Conservation (phyloP, 2,888 invertebrate species). For the Callinectes sapidus region DNA sequence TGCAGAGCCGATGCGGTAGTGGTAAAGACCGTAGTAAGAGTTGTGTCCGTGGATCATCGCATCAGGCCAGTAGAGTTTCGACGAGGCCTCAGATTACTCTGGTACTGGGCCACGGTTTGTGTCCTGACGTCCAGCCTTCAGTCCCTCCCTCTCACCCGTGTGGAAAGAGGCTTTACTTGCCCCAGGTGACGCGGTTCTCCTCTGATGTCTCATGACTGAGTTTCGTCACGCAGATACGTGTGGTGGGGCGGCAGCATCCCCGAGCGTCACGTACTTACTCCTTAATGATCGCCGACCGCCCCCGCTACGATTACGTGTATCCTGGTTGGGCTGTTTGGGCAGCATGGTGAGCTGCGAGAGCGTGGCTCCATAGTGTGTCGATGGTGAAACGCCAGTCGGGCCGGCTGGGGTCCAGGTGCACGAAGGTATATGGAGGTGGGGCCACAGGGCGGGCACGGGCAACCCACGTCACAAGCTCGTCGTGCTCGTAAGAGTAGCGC, state of each 20-base stretch:
- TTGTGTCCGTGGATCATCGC: too few relatives aligned
- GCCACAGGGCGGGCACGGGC: neutral
- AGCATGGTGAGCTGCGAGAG: constrained; percentile 40
- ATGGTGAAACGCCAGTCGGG: constrained; percentile 60
- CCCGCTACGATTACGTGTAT: neutral
- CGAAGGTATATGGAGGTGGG: constrained; percentile 66
- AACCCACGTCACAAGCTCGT: constrained; percentile 61
- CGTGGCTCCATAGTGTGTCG: constrained; percentile 54
- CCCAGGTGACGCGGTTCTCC: neutral
- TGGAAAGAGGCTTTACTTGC: neutral
- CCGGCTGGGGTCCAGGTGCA: constrained; percentile 62
- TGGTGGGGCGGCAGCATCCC: neutral
- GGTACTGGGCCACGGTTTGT: neutral
- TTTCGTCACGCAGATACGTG: neutral
- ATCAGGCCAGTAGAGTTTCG: neutral
- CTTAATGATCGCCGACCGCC: neutral
- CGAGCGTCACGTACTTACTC: neutral
- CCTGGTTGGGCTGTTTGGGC: neutral
- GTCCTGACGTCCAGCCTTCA: neutral
- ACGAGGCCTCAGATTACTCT: neutral
- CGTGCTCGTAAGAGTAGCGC: constrained; percentile 68
- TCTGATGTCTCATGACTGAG: neutral
- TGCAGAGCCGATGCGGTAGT: too few relatives aligned
- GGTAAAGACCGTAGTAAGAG: too few relatives aligned
- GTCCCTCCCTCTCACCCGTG: neutral